Evolutionary conservation across 1,140 invertebrate genomes (phyloP).

Genomic region (Drosophila watanabei): DNA sequence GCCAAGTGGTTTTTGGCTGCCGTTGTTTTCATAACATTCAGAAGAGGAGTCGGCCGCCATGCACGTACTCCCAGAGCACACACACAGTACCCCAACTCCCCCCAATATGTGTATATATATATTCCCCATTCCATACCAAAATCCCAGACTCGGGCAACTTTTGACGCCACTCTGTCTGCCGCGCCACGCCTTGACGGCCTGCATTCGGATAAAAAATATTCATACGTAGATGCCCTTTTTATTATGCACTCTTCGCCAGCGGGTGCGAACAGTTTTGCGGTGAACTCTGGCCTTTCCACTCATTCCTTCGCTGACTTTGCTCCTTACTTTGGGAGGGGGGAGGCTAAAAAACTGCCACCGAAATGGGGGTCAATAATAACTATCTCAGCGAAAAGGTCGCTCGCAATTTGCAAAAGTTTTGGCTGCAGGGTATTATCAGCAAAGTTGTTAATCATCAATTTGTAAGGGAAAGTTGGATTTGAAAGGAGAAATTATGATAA

Average conservation of each 20-base stretch:
- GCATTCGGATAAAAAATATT: conserved; percentile 67
- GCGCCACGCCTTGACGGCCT: conserved; percentile 76
- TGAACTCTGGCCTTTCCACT: conserved; percentile 24
- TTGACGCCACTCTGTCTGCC: conserved; percentile 80
- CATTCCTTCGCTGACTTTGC: neutral
- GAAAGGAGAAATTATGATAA: conserved; percentile 1
- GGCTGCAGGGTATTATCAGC: conserved; percentile 11
- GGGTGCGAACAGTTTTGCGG: conserved; percentile 38
- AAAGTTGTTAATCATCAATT: conserved; percentile 18
- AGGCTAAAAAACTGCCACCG: conserved; percentile 12
- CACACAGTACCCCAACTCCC: neutral
- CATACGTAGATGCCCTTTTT: conserved; percentile 76
- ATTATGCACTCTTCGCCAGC: conserved; percentile 47
- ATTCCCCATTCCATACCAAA: neutral
- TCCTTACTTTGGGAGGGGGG: neutral
- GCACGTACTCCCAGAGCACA: conserved; percentile 23
- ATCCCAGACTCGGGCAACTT: conserved; percentile 50
- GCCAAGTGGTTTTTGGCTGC: conserved; percentile 81
- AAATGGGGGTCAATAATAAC: conserved; percentile 47
- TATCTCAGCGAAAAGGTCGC: conserved; percentile 29
- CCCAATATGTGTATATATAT: conserved; percentile 2
- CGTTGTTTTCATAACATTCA: conserved; percentile 78
- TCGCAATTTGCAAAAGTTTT: conserved; percentile 15
- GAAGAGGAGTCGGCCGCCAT: neutral
- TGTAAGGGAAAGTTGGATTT: neutral